Conservation (phyloP, 2,797 vertebrate genomes). For the Gymnoscopelus braueri region DNA sequence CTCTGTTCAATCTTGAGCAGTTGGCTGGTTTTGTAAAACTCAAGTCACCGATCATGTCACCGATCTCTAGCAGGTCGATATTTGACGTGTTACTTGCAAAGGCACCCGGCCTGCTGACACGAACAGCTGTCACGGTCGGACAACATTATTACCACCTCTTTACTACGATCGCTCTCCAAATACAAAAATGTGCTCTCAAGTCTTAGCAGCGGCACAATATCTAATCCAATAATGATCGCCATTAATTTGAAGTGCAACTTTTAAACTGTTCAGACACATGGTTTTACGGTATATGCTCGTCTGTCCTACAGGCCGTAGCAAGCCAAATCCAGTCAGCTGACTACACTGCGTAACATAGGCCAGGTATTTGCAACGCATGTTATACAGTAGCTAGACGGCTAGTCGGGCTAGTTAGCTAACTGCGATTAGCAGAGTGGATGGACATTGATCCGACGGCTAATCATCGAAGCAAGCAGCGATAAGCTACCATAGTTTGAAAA, state of each 20-base stretch:
- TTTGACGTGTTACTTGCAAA: slow-evolving; percentile 53
- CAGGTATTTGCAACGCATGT: slow-evolving; percentile 73
- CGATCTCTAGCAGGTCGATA: slow-evolving; percentile 25
- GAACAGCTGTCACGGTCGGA: slow-evolving; percentile 61
- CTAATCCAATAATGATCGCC: slow-evolving; percentile 10
- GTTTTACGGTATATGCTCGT: slow-evolving; percentile 50
- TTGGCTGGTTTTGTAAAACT: neutral
- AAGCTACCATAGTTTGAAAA: neutral
- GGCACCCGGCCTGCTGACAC: slow-evolving; percentile 59
- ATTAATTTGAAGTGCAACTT: slow-evolving; percentile 41
- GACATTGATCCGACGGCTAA: slow-evolving; percentile 15
- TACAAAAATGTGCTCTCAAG: neutral
- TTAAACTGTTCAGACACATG: slow-evolving; percentile 43
- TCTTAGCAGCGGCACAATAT: slow-evolving; percentile 14
- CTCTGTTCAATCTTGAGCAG: neutral
- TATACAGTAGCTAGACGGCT: slow-evolving; percentile 36
- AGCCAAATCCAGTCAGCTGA: slow-evolving; percentile 73
- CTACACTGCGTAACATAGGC: slow-evolving; percentile 68
- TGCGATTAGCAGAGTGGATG: slow-evolving; percentile 51
- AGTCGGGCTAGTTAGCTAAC: slow-evolving; percentile 51
- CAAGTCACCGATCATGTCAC: slow-evolving; percentile 14
- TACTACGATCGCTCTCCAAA: neutral
- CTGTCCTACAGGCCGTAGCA: slow-evolving; percentile 55
- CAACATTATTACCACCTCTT: slow-evolving; percentile 23
- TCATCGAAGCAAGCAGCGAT: slow-evolving; percentile 12